Percentiles rank a stretch among this genome's conserved stretches.
Conservation (phyloP, 2,888 invertebrate species). For the Mythimna loreyi region DNA sequence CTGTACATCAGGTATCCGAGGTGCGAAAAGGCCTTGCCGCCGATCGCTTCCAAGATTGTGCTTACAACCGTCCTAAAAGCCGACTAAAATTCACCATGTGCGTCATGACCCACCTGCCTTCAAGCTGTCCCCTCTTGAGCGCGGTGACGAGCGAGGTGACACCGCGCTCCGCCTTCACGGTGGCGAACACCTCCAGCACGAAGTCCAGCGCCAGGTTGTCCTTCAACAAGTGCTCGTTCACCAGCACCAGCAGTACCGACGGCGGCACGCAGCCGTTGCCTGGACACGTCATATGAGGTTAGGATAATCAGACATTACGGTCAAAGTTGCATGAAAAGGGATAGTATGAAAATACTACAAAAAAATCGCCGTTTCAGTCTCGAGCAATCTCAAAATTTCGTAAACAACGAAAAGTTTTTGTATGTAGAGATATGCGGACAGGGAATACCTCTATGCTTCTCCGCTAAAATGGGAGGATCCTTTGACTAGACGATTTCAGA, state of each 20-base stretch:
- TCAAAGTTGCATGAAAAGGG: neutral
- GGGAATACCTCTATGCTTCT: too few species aligned
- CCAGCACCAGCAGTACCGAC: slow-evolving; percentile 95
- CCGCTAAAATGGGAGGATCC: too few species aligned
- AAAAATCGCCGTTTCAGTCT: neutral
- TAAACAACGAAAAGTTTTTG: too few species aligned
- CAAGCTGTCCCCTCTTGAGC: slow-evolving; percentile 96
- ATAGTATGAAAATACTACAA: neutral
- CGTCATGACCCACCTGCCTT: slow-evolving; percentile 88
- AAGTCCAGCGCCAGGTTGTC: slow-evolving; percentile 98
- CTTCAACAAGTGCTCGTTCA: slow-evolving; percentile 98
- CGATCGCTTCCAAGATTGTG: too few species aligned
- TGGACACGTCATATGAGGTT: slow-evolving; percentile 70
- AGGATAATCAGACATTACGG: neutral
- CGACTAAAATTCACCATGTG: too few species aligned
- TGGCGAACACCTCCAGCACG: slow-evolving; percentile 97
- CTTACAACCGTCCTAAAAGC: too few species aligned
- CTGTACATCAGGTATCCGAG: too few species aligned
- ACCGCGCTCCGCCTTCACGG: slow-evolving; percentile 98
- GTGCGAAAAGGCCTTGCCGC: too few species aligned
- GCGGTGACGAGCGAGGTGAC: slow-evolving; percentile 95
- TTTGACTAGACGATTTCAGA: too few species aligned
- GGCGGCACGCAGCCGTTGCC: slow-evolving; percentile 97
- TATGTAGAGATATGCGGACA: too few species aligned
- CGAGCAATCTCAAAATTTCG: too few species aligned